Percentiles rank a stretch among this genome's conserved stretches.
Evolutionary conservation across 1,140 invertebrate species (phyloP).

Genomic region (Medauroidea extradentata): DNA sequence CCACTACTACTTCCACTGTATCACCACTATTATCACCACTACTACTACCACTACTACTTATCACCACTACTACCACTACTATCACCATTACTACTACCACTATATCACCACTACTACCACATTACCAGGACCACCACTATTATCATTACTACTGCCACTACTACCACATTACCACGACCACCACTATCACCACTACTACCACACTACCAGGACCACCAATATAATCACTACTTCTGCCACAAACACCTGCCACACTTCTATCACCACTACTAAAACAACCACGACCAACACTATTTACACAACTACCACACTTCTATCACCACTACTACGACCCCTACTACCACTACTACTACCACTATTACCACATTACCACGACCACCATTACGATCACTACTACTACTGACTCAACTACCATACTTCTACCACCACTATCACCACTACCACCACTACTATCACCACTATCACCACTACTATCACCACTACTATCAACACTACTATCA

Average conservation of each 20-base stretch:
- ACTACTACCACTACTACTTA: constrained; percentile 11
- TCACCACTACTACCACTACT: constrained; percentile 14
- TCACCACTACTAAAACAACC: constrained; percentile 23
- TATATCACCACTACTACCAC: constrained; percentile 22
- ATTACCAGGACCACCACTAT: constrained; percentile 12
- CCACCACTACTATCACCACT: background rate
- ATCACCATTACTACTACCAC: constrained; percentile 15
- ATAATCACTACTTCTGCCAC: constrained; percentile 19
- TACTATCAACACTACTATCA: too few species aligned
- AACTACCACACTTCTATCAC: too few species aligned
- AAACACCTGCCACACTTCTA: constrained; percentile 18
- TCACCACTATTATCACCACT: constrained; percentile 7
- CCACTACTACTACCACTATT: background rate
- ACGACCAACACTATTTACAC: constrained; percentile 1
- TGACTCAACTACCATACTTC: background rate
- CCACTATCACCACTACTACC: too few species aligned
- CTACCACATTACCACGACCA: too few species aligned
- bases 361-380: background rate
- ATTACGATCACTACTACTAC: background rate
- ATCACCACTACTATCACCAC: background rate
- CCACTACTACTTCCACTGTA: constrained; percentile 3
- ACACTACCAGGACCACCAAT: constrained; percentile 18
- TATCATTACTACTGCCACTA: constrained; percentile 16
- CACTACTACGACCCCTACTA: too few species aligned
- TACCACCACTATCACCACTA: constrained; percentile 7